Percentiles rank a stretch among this genome's conserved stretches.
Conservation (phyloP, 23 tunicate genomes). For the Botrylloides violaceus region DNA sequence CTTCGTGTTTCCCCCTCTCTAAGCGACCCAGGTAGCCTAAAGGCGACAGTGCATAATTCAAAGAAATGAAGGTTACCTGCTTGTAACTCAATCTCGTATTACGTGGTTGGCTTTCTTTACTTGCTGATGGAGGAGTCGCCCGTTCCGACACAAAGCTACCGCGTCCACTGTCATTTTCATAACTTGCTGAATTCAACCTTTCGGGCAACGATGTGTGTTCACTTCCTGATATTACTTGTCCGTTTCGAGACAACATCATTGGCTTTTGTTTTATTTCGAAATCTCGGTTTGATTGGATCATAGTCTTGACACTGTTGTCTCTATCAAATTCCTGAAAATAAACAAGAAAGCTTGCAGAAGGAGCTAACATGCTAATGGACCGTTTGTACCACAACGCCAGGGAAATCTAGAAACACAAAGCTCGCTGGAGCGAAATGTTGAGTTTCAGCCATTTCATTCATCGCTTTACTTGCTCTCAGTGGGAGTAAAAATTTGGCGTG, state of each 20-base stretch:
- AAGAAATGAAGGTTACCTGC: conserved; percentile 3
- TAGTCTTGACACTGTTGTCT: conserved; percentile 27
- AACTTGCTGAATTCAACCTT: neutral
- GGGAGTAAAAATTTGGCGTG: no score
- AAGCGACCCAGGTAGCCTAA: no score
- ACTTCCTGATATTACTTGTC: neutral
- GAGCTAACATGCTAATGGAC: no score
- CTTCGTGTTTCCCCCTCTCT: no score
- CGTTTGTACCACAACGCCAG: no score
- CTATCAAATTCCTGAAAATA: conserved; percentile 27
- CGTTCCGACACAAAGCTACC: conserved; percentile 11
- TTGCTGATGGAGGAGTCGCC: neutral
- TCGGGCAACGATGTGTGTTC: conserved; percentile 7
- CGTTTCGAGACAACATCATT: conserved; percentile 7
- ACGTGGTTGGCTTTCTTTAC: neutral
- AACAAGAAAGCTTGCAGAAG: no score
- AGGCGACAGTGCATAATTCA: no score
- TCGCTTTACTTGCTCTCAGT: no score
- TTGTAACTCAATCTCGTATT: conserved; percentile 2
- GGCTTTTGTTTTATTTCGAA: conserved; percentile 34
- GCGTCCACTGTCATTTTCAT: conserved; percentile 9
- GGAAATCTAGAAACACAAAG: no score
- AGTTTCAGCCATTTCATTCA: no score
- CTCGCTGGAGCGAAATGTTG: no score
- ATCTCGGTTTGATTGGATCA: conserved; percentile 44